phyloP scores from a whole-genome alignment of 2,797 vertebrate genomes.

The Helostoma temminkii region DNA sequence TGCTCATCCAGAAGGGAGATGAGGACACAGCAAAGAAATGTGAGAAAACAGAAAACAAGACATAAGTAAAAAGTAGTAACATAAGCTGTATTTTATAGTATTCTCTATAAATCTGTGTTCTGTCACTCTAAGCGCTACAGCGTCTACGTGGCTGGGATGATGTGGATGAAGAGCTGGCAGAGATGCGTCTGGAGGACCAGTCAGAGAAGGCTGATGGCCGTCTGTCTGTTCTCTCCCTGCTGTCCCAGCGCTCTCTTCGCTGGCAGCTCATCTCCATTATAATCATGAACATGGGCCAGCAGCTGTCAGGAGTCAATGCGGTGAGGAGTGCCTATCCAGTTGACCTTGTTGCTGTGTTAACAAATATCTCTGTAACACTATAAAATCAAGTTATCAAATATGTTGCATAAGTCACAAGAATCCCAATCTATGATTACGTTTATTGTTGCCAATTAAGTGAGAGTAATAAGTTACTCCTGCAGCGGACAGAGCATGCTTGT shows the following conservation, averaged over 20 bases:
- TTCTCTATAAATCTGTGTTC: not conserved
- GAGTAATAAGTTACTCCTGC: no score
- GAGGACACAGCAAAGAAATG: slow-evolving; percentile 84
- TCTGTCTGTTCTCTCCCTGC: slow-evolving; percentile 83
- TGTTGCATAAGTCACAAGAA: no score
- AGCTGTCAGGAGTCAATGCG: slow-evolving; percentile 93
- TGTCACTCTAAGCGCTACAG: slow-evolving; percentile 81
- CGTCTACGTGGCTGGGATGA: slow-evolving; percentile 85
- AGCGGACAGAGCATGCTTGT: no score
- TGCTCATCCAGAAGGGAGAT: slow-evolving; percentile 89
- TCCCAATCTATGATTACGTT: no score
- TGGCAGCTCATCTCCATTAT: slow-evolving; percentile 93
- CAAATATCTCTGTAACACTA: not conserved
- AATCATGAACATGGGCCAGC: slow-evolving; percentile 92
- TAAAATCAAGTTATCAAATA: not conserved
- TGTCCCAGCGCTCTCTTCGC: slow-evolving; percentile 85
- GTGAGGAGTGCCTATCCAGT: slow-evolving; percentile 70
- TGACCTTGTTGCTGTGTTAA: not conserved
- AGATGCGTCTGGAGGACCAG: slow-evolving; percentile 88
- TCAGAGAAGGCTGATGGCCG: slow-evolving; percentile 87
- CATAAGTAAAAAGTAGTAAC: not conserved
- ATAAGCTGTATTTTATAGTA: fast-evolving
- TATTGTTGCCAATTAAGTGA: no score
- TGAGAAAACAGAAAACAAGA: slow-evolving; percentile 47
- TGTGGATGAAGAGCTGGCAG: slow-evolving; percentile 86